Evolutionary conservation across 2,113 vertebrate genomes (phyloP).

Genomic region (Megaptera novaeangliae): DNA sequence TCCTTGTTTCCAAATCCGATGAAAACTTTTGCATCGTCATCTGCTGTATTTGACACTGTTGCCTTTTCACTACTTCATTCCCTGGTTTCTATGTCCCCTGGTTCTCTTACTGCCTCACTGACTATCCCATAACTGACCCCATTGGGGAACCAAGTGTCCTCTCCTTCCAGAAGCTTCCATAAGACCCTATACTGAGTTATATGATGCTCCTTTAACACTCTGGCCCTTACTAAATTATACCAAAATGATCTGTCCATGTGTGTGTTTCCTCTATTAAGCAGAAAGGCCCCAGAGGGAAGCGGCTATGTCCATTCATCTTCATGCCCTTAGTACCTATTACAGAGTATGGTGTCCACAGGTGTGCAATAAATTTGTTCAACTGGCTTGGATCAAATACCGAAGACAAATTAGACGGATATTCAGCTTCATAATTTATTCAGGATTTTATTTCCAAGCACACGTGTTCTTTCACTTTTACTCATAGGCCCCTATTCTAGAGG

Average conservation of each 20-base stretch:
- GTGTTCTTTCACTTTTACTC: conserved; percentile 17
- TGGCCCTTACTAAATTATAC: conserved; percentile 12
- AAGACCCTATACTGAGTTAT: neutral
- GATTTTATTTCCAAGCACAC: conserved; percentile 32
- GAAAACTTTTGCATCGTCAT: neutral
- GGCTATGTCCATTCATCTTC: neutral
- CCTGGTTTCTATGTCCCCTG: neutral
- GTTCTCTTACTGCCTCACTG: neutral
- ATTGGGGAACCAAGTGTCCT: neutral
- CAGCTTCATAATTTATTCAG: neutral
- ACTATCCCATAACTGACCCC: neutral
- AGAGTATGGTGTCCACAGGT: neutral
- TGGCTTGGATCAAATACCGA: conserved; percentile 8
- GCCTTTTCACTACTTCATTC: neutral
- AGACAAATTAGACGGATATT: conserved; percentile 15
- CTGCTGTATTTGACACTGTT: neutral
- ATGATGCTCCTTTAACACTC: neutral
- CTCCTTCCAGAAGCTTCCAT: neutral
- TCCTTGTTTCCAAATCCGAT: neutral
- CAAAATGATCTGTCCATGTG: neutral
- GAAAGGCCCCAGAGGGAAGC: neutral
- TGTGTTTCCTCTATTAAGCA: neutral
- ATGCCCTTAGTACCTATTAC: neutral
- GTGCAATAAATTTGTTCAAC: neutral
- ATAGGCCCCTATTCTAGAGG: neutral